A percentile compares a stretch with the other conserved stretches of the same genome.
Conservation (phyloP, 2,888 invertebrate species). For the Tenthredo livida region DNA sequence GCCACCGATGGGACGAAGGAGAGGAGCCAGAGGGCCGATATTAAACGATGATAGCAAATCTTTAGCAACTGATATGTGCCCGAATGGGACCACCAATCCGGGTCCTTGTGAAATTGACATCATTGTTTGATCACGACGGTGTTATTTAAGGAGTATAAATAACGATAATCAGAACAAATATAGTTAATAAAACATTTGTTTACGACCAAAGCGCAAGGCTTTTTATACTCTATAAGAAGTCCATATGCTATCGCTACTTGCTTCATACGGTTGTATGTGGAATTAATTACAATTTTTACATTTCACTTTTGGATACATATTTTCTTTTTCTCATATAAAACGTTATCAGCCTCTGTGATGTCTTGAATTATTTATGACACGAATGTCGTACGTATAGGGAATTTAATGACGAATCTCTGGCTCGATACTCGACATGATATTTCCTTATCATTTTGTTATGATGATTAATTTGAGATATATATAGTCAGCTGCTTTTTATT, state of each 20-base stretch:
- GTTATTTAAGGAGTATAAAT: not conserved
- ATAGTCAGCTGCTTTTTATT: not conserved
- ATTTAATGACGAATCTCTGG: not conserved
- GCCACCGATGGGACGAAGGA: slow-evolving; percentile 62
- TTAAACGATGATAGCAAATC: slow-evolving; percentile 66
- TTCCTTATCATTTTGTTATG: not conserved
- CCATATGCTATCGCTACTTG: not conserved
- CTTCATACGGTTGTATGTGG: not conserved
- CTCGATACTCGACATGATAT: not conserved
- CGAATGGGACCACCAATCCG: slow-evolving; percentile 61
- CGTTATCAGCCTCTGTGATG: slow-evolving; percentile 29
- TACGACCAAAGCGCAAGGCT: not conserved
- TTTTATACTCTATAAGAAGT: not conserved
- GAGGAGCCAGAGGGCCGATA: slow-evolving; percentile 49
- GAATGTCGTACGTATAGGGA: not conserved
- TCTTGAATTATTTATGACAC: not conserved
- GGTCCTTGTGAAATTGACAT: slow-evolving; percentile 59
- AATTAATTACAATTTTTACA: not conserved
- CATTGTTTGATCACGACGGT: slow-evolving; percentile 63
- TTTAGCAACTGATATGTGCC: slow-evolving; percentile 70
- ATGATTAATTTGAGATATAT: not conserved
- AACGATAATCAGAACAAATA: not conserved
- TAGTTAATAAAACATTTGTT: not conserved
- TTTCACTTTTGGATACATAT: not conserved
- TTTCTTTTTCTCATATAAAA: not conserved